Percentiles rank a stretch among this genome's conserved stretches.
phyloP scores from a whole-genome alignment of 2,888 invertebrate genomes.

The Masnerella sp. region DNA sequence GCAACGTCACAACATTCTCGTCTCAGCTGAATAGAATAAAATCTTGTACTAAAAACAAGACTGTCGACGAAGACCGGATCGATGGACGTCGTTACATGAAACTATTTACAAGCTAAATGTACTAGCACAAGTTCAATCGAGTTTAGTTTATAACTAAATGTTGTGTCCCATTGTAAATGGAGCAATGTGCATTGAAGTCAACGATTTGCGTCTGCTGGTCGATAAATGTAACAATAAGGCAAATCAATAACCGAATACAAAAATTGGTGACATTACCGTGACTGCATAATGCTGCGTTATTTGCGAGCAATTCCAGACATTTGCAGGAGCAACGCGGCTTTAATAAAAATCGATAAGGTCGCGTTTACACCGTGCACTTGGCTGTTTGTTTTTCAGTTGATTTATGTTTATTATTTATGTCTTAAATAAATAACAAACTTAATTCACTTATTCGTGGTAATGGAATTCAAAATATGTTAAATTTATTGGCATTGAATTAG shows the following conservation, averaged over 20 bases:
- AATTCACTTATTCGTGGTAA: too few relatives aligned
- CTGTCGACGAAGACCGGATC: too few relatives aligned
- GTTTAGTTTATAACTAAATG: conserved; percentile 15
- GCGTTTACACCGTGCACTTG: not conserved
- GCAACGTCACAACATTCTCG: too few relatives aligned
- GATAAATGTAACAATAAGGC: conserved; percentile 1
- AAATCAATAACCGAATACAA: conserved; percentile 15
- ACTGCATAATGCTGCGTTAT: not conserved
- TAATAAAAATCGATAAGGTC: conserved; percentile 24
- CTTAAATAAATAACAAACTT: not conserved
- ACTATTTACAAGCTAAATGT: not conserved
- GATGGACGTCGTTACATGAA: conserved; percentile 20
- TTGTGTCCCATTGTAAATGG: not conserved
- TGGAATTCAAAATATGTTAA: too few relatives aligned
- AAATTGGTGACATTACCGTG: conserved; percentile 2
- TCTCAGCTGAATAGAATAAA: too few relatives aligned
- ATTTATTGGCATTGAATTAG: too few relatives aligned
- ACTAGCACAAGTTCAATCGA: conserved; percentile 6
- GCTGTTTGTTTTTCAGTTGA: not conserved
- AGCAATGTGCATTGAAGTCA: not conserved
- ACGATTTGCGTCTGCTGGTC: not conserved
- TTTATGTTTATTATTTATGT: conserved; percentile 7
- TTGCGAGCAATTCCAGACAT: not conserved
- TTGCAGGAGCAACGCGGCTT: not conserved
- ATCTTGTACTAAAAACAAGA: conserved; percentile 27